Evolutionary conservation across 2,113 vertebrate genomes (phyloP), one percentile per base, ranked within the genome.

Genomic region (Xenus cinereus): DNA sequence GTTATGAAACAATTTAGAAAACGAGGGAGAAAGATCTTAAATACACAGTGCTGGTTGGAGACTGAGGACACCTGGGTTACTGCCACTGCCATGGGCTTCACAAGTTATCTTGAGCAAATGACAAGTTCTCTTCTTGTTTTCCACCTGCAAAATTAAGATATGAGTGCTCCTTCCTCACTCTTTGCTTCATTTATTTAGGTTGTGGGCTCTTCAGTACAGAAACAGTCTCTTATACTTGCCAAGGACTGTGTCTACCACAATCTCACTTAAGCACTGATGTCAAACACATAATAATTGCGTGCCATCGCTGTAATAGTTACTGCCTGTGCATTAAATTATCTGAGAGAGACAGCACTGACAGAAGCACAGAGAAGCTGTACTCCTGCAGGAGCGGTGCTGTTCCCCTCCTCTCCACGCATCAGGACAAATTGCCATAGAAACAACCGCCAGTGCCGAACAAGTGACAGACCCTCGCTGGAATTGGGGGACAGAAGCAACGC

Each of bases 131-230:
- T 51, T 67, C 56, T 56, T 79, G 26, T 67, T 68, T 89, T 64
- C 68, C 37, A 72, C 67, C 82, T 90, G 73, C 37, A 63, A 80
- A 89, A 91, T 86, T 86, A 74, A 86, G 84, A 80, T 87, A 87
- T 4, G 27, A 91, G 37, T 26, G 9, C 48, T 89, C 41, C 62
- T 68, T 74, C 62, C 35, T 71, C 80, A 41, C 35, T 75, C 39
- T 71, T 72, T 41, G 30, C 48, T 69, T 84, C 43, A 8, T 83
- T 83, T 67, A 24, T 76, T 93, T 75, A 76, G 23, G 30, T 41
- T 91, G 50, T 12, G 45, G 57, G 35, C 20, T 62, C 46, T 71
- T 62, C 56, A 23, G 10, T 35, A 54, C 13, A 63, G 32, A 74
- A 79, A 67, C 37, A 53, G 24, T 5, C 57, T 48, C 46, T 76